Evolutionary conservation across 2,797 vertebrate genomes (phyloP), one percentile per base, ranked within the genome.

Genomic region (Rhodeus uyekii): DNA sequence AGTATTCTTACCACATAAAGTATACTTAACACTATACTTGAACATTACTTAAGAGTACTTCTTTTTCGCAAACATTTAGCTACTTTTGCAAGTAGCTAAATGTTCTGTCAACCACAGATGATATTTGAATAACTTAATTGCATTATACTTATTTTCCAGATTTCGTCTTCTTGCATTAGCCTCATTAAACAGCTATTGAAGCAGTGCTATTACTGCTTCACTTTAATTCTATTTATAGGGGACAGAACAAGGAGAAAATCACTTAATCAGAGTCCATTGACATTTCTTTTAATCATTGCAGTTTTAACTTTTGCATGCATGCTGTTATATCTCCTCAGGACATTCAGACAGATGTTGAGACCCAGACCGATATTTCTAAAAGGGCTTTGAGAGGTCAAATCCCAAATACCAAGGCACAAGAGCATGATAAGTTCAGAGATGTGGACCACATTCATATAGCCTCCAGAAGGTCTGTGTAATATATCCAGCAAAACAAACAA

Each of bases 281-380:
- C 34, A 24, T 61, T 53, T 50, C 5, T 68, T 58, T 60, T 50
- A 74, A 82, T 50, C 34, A 42, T n/a, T 50, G 39, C 19, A 14
- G 60, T 81, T 73, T 77, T 36, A 38, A 3, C 32, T 67, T 80
- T 50, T 46, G 22, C 65, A 61, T 80, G 14, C 48, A 61, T 80
- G 14, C 48, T 53, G 50, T 69, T 74, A 39, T 84, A 68, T 76
- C 55, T 77, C 89, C 75, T 87, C 87, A 96, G 96, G 96, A 96
- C 60, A 96, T 95, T 86, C 95, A 96, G 90, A 94, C 94, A 14
- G 95, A 96, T 88, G 96, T 95, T 86, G 95, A 96, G 90, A 93
- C 92, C 78, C 94, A 95, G 81, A 95, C 94, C 91, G 95, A 96
- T 85, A 94, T 95, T 89, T 94, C 95, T 86, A 95, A 94, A 89